Percentiles rank a stretch among this genome's conserved stretches.
Conservation (phyloP, 2,113 vertebrate genomes). For the Eudyptes chrysolophus region DNA sequence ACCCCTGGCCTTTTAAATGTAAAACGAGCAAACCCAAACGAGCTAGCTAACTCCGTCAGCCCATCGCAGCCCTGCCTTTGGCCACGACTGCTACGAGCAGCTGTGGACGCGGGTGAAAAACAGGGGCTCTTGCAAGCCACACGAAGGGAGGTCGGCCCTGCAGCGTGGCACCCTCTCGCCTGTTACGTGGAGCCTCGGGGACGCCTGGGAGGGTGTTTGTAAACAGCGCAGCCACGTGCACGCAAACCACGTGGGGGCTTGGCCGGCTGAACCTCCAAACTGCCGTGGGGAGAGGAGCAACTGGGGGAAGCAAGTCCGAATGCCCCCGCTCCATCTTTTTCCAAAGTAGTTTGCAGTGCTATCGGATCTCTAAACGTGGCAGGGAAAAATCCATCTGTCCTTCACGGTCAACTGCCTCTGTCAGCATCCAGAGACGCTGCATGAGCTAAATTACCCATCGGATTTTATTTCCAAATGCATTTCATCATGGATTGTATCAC, state of each 20-base stretch:
- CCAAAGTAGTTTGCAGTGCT: neutral
- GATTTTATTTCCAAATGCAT: slow-evolving; percentile 23
- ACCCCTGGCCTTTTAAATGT: neutral
- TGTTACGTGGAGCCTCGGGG: neutral
- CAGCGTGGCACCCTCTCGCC: neutral
- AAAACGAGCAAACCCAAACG: neutral
- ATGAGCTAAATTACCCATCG: neutral
- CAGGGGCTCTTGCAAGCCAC: neutral
- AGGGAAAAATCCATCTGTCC: neutral
- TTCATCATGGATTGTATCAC: neutral
- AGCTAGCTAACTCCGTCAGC: neutral
- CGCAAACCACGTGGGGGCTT: neutral
- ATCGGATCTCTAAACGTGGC: neutral
- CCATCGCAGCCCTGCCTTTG: neutral
- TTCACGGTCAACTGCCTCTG: neutral
- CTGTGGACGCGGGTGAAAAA: neutral
- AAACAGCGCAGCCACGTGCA: slow-evolving; percentile 51
- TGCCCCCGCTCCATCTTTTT: neutral
- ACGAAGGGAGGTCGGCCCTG: neutral
- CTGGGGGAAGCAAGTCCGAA: neutral
- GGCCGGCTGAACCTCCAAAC: neutral
- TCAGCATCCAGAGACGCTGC: neutral
- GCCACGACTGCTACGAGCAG: neutral
- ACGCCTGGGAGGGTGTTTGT: slow-evolving; percentile 59
- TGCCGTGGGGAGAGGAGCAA: neutral